phyloP scores from a whole-genome alignment of 2,797 vertebrate species.

The Anolis apletophallus region DNA sequence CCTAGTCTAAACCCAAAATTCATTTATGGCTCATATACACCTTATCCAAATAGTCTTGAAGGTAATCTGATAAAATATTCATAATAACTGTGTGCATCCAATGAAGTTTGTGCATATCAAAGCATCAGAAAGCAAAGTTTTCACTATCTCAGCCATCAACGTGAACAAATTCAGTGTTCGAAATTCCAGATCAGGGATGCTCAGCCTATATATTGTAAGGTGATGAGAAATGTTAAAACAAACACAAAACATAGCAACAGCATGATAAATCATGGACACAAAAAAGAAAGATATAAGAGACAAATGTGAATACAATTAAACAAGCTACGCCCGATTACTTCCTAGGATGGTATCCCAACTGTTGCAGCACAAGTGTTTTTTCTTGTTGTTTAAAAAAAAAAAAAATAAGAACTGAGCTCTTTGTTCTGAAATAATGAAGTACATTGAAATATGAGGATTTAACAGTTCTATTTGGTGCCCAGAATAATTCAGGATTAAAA shows the following conservation, averaged over 20 bases:
- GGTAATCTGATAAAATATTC: too few species aligned
- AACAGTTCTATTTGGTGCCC: neutral
- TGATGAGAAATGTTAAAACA: neutral
- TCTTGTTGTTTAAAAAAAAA: neutral
- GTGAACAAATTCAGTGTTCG: too few species aligned
- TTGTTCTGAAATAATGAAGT: neutral
- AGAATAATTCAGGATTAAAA: neutral
- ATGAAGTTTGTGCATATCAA: too few species aligned
- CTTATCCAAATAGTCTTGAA: too few species aligned
- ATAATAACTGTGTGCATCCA: too few species aligned
- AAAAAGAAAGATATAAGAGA: neutral
- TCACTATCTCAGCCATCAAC: too few species aligned
- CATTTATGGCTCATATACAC: too few species aligned
- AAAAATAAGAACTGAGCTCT: neutral
- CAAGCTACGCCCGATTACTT: neutral
- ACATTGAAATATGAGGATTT: neutral
- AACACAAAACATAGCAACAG: neutral
- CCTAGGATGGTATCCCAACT: neutral
- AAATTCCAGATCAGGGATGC: too few species aligned
- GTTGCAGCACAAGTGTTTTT: neutral
- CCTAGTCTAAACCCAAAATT: too few species aligned
- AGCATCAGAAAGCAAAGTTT: too few species aligned
- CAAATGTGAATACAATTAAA: neutral
- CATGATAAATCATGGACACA: neutral
- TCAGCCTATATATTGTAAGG: neutral